Conservation (phyloP, 2,888 invertebrate species). For the Ashinkailepas kermadecensis region DNA sequence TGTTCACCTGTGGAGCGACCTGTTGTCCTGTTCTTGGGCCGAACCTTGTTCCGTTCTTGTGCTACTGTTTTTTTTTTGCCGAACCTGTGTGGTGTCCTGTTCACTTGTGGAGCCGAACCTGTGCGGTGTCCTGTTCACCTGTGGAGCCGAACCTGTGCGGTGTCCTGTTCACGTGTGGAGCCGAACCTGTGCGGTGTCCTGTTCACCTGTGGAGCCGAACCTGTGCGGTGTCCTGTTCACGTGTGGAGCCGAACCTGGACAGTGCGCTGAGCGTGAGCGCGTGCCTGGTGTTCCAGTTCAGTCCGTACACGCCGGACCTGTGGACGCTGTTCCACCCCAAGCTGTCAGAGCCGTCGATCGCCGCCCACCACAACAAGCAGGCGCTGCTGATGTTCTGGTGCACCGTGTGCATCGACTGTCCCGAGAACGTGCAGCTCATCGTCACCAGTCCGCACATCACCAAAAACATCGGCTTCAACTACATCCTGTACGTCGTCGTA, state of each 20-base stretch:
- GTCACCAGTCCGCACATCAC: conserved; percentile 78
- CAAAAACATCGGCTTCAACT: conserved; percentile 93
- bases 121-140: too few relatives aligned
- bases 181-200: too few relatives aligned
- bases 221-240: too few relatives aligned
- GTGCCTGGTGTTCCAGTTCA: conserved; percentile 57
- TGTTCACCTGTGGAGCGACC: too few relatives aligned
- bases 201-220: too few relatives aligned
- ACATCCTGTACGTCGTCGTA: conserved; percentile 68
- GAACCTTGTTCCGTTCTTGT: conserved; percentile 84
- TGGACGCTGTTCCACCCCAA: conserved; percentile 94
- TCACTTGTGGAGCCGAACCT: conserved; percentile 82
- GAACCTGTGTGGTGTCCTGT: conserved; percentile 54
- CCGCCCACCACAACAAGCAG: conserved; percentile 92
- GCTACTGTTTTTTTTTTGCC: conserved; percentile 54
- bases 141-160: too few relatives aligned
- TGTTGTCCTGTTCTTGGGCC: too few relatives aligned
- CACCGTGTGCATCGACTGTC: conserved; percentile 83
- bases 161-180: too few relatives aligned
- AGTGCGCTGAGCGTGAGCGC: too few relatives aligned
- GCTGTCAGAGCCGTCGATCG: conserved; percentile 85
- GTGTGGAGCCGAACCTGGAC: too few relatives aligned
- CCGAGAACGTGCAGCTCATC: conserved; percentile 82
- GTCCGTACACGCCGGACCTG: conserved; percentile 80
- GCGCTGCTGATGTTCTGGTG: conserved; percentile 89